Base-by-base conservation (phyloP, 1,140 invertebrate species). In the Achroia grisella region DNA sequence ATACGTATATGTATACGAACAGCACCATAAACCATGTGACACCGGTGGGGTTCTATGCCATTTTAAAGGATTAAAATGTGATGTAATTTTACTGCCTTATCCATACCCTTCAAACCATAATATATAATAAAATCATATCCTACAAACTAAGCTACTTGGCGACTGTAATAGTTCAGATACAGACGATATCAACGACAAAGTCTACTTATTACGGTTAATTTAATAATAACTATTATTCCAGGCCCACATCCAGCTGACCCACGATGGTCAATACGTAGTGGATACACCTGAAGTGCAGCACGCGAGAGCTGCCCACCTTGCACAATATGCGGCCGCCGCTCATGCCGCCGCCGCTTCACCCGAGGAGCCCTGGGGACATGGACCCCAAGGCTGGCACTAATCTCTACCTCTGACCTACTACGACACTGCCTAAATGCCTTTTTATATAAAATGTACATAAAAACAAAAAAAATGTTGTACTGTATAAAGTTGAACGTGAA, bases 261-360 rank as follows among this genome's bases (percentile, higher is more conserved):
- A 87, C 63, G 85, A 87, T 61, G 85, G 85, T 8, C 82, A 86
- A 51, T 86, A 73, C 72, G 79, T 87, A 10, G 80, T 85, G 4
- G 85, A 87, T 68, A 87, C 82, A 37, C 82, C 82, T 52, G 82
- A 87, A 58, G 82, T 87, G 0, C 79, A 84, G 42, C 85, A 87
- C 62, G 82, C 82, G 4, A 73, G 80, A 40, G 76, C 78, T 14
- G 68, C 79, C 15, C 82, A 87, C 63, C 68, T 84, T 8, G 45
- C 68, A 11, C 80, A 81, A 47, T 79, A 72, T 62, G 71, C 76
- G 11, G 67, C 67, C 47, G 81, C 80, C 45, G 77, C 80, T 3
- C 68, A 79, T 55, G 81, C 71, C 42, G 75, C 79, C 49, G 79
- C 79, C 30, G 42, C 77, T 43, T 62, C 72, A 8, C 72, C 78